These are phyloP conservation scores for Drosophila sturtevanti DNA, from an alignment of 1,140 invertebrate genomes.

Conservation along the genomic window DNA sequence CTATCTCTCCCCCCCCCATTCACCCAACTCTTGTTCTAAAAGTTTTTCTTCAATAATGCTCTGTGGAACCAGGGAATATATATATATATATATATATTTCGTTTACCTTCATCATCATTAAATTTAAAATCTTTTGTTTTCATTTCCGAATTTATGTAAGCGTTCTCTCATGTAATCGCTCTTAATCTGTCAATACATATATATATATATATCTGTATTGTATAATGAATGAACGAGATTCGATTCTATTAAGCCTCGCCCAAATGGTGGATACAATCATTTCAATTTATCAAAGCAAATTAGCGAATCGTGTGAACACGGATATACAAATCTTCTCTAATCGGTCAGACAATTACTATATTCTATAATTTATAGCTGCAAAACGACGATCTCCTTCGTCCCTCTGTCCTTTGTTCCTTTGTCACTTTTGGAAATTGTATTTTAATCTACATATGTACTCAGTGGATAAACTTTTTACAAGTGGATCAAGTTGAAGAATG, in stretches of 20 bases:
- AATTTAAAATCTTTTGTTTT: slow-evolving; percentile 4
- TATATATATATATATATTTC: background rate
- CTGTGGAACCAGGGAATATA: background rate
- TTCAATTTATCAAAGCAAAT: slow-evolving; percentile 3
- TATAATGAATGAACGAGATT: background rate
- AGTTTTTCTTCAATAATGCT: background rate
- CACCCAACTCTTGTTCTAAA: background rate
- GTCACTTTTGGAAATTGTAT: no score
- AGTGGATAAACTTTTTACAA: no score
- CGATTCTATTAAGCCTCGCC: background rate
- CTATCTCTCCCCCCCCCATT: background rate
- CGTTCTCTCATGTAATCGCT: background rate
- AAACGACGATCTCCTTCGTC: no score
- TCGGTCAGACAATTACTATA: no score
- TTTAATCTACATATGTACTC: no score
- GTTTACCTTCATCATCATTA: slow-evolving; percentile 1
- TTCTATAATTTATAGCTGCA: no score
- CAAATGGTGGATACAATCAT: background rate
- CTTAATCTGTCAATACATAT: background rate
- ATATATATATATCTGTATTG: background rate
- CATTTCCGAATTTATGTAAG: background rate
- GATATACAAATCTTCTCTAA: background rate
- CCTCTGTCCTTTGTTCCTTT: no score
- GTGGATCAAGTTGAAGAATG: no score
- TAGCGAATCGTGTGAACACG: background rate